phyloP scores from a whole-genome alignment of 2,888 invertebrate species.

The Heliconius ethilla region DNA sequence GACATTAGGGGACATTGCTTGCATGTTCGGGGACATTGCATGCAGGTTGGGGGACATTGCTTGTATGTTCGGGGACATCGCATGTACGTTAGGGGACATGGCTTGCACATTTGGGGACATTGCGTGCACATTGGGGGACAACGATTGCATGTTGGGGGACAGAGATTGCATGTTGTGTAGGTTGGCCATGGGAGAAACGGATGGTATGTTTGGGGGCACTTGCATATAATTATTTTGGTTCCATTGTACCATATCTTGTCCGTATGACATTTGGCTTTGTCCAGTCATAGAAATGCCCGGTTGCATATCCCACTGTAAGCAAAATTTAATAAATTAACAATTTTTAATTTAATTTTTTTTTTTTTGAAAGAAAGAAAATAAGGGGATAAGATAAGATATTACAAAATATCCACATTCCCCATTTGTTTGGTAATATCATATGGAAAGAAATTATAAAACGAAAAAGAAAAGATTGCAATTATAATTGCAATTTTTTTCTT shows the following conservation, averaged over 20 bases:
- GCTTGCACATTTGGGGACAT: constrained; percentile 25
- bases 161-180: constrained; percentile 44
- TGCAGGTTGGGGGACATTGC: constrained; percentile 46
- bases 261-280: constrained; percentile 43
- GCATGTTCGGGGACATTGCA: constrained; percentile 43
- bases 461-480: too few species aligned
- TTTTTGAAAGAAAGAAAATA: too few species aligned
- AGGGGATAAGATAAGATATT: too few species aligned
- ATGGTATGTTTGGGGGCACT: constrained; percentile 44
- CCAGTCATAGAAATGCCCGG: constrained; percentile 44
- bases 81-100: constrained; percentile 30
- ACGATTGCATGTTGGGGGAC: constrained; percentile 43
- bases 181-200: constrained; percentile 33
- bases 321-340: neutral
- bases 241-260: constrained; percentile 44
- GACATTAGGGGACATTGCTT: constrained; percentile 43
- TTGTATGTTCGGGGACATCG: constrained; percentile 44
- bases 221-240: constrained; percentile 44
- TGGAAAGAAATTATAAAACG: too few species aligned
- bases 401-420: too few species aligned
- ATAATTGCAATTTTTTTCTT: too few species aligned
- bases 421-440: too few species aligned
- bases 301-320: constrained; percentile 46
- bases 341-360: neutral
- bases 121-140: constrained; percentile 46